These are phyloP conservation scores for Conus betulinus DNA, from an alignment of 1,140 invertebrate species.

Conservation along the genomic window DNA sequence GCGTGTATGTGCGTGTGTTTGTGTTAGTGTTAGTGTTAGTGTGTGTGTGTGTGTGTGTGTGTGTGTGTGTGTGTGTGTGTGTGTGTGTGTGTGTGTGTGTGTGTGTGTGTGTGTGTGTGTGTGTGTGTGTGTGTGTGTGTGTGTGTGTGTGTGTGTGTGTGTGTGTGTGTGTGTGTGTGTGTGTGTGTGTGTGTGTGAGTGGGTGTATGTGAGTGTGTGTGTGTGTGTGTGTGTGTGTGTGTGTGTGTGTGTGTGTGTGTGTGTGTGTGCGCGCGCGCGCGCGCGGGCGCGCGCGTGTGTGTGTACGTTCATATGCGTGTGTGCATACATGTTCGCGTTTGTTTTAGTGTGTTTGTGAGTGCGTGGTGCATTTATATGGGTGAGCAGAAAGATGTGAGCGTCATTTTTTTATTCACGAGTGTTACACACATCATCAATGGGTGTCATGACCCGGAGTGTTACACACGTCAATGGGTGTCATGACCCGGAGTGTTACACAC, in stretches of 20 bases:
- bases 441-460: too few relatives aligned
- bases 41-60: constrained; percentile 8
- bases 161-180: constrained; percentile 12
- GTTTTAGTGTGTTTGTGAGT: too few relatives aligned
- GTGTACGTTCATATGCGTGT: too few relatives aligned
- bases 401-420: too few relatives aligned
- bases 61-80: constrained; percentile 13
- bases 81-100: background rate
- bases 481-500: too few relatives aligned
- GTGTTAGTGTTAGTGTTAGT: background rate
- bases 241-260: background rate
- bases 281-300: too few relatives aligned
- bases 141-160: constrained; percentile 20
- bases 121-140: constrained; percentile 22
- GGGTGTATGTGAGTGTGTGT: background rate
- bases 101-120: constrained; percentile 10
- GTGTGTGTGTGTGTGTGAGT: constrained; percentile 17
- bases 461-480: too few relatives aligned
- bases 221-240: constrained; percentile 20
- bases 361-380: too few relatives aligned
- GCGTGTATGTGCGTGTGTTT: background rate
- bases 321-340: too few relatives aligned
- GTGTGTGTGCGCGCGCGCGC: too few relatives aligned
- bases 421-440: too few relatives aligned
- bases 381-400: too few relatives aligned